Conservation (phyloP, 2,797 vertebrate genomes). For the Alcedo atthis region DNA sequence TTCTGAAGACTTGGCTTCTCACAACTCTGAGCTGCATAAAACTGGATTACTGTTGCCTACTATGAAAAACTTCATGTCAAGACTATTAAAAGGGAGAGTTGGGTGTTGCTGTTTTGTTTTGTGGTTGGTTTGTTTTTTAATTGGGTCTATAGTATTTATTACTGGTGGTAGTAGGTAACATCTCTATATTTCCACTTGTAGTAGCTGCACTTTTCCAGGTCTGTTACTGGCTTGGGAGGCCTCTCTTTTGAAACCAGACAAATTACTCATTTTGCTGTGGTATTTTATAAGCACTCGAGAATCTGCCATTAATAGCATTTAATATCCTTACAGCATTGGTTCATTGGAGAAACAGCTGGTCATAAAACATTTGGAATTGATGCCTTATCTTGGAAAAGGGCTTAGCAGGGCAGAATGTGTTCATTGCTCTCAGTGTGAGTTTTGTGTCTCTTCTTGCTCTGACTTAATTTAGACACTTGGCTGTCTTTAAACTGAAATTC, state of each 20-base stretch:
- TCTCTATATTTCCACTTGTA: not conserved
- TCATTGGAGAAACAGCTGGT: not conserved
- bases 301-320: conserved; percentile 16
- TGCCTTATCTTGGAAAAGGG: not conserved
- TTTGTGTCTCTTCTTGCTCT: not conserved
- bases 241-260: not conserved
- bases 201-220: not conserved
- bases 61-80: not conserved
- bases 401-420: not conserved
- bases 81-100: not conserved
- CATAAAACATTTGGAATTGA: conserved; percentile 27
- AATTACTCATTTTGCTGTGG: not conserved
- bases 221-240: not conserved
- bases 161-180: not conserved
- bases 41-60: not conserved
- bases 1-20: not conserved
- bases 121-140: not conserved
- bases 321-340: not conserved
- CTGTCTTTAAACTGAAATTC: not conserved
- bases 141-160: not conserved
- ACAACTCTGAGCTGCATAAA: not conserved
- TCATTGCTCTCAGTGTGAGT: not conserved
- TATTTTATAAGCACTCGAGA: not conserved
- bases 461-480: not conserved
- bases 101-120: not conserved